These are phyloP conservation scores for Porites lutea DNA, from an alignment of 64 coral and sea anemone genomes.

Conservation along the genomic window DNA sequence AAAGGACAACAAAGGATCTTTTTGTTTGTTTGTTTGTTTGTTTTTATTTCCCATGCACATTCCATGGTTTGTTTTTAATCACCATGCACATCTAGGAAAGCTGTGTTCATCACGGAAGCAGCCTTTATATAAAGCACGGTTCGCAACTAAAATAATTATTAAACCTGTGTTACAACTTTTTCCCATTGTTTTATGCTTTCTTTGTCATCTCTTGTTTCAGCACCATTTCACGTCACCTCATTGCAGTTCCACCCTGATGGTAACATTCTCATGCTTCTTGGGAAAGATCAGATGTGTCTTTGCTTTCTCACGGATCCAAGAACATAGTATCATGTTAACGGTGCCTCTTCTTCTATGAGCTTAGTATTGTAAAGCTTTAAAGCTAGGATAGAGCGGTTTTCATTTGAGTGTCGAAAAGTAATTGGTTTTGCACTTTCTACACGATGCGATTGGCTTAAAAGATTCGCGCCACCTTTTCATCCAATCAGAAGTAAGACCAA, in stretches of 20 bases:
- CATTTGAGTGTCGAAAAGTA: too few species aligned
- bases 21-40: too few species aligned
- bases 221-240: constrained; percentile 76
- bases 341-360: too few species aligned
- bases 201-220: constrained; percentile 39
- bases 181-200: background rate
- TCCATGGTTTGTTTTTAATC: background rate
- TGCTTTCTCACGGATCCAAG: constrained; percentile 85
- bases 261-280: constrained; percentile 86
- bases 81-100: background rate
- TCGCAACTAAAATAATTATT: too few species aligned
- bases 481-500: too few species aligned
- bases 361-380: too few species aligned
- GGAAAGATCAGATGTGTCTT: constrained; percentile 92
- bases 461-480: too few species aligned
- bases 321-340: constrained; percentile 10
- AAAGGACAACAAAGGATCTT: too few species aligned
- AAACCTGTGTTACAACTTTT: background rate
- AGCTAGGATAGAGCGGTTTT: too few species aligned
- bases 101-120: background rate
- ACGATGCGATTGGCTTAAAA: too few species aligned
- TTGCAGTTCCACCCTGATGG: constrained; percentile 95
- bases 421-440: too few species aligned
- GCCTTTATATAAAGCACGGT: too few species aligned
- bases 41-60: background rate